phyloP scores from a whole-genome alignment of 1,140 invertebrate species.

The Mizuhopecten yessoensis region DNA sequence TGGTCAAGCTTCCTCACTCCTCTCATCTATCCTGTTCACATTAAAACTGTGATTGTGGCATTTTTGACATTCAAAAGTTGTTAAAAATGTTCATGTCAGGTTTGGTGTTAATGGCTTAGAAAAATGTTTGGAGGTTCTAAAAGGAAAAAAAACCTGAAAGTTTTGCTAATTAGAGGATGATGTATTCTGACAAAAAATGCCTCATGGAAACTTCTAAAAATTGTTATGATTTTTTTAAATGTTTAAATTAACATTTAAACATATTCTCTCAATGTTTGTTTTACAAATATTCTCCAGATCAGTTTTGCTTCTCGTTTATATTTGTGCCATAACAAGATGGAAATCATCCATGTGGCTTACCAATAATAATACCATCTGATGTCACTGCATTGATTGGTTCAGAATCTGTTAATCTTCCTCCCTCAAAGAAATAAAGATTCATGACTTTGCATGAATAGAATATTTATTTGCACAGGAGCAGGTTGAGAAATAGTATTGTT shows the following conservation, averaged over 20 bases:
- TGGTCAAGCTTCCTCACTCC: neutral
- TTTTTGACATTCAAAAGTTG: neutral
- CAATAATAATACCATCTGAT: too few species aligned
- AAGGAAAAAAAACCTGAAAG: neutral
- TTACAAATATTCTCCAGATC: neutral
- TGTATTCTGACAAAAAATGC: neutral
- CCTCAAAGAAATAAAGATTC: too few species aligned
- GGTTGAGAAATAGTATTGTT: too few species aligned
- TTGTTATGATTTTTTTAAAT: neutral
- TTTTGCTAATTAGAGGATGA: neutral
- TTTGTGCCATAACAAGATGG: too few species aligned
- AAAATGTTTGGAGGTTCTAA: neutral
- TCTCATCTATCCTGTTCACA: neutral
- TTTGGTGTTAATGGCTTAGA: neutral
- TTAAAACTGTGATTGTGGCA: neutral
- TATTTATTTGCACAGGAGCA: too few species aligned
- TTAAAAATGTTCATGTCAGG: neutral
- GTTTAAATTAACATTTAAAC: neutral
- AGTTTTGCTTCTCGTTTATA: neutral
- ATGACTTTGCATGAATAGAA: too few species aligned
- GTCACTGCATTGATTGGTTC: too few species aligned
- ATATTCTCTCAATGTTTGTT: too few species aligned
- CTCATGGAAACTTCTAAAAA: neutral
- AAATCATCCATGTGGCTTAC: too few species aligned
- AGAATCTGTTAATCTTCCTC: too few species aligned